Evolutionary conservation across 2,113 vertebrate genomes (phyloP).

Genomic region (Jaculus jaculus): DNA sequence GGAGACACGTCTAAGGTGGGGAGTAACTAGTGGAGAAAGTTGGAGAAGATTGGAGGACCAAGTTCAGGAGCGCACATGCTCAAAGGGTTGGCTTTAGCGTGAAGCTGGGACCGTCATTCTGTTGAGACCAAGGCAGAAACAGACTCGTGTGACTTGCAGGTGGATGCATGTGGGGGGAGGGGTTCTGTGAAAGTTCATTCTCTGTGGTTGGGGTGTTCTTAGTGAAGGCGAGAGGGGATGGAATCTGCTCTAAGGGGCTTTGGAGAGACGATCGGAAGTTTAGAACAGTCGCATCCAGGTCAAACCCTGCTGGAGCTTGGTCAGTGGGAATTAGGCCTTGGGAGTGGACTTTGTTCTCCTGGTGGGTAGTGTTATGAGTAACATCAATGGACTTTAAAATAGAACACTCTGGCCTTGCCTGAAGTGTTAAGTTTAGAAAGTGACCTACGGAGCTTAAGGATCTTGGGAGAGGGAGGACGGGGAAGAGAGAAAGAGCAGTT

Average conservation of each 20-base stretch:
- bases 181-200: background rate
- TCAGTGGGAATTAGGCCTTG: background rate
- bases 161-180: no score
- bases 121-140: background rate
- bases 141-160: background rate
- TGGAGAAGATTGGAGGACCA: background rate
- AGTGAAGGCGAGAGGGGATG: background rate
- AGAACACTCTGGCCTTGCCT: background rate
- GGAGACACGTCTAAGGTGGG: conserved; percentile 2
- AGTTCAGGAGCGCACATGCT: background rate
- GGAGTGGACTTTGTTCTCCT: background rate
- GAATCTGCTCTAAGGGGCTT: background rate
- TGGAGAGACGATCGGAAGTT: background rate
- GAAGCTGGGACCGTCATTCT: background rate
- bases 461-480: background rate
- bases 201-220: background rate
- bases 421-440: background rate
- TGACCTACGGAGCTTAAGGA: background rate
- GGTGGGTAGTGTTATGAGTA: background rate
- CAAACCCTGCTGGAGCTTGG: background rate
- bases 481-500: background rate
- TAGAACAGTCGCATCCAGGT: background rate
- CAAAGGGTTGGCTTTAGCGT: background rate
- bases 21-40: background rate
- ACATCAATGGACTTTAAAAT: background rate